Evolutionary conservation across 2,888 invertebrate genomes (phyloP), one percentile per base, ranked within the genome.

Genomic region (Drosophila neutralis): DNA sequence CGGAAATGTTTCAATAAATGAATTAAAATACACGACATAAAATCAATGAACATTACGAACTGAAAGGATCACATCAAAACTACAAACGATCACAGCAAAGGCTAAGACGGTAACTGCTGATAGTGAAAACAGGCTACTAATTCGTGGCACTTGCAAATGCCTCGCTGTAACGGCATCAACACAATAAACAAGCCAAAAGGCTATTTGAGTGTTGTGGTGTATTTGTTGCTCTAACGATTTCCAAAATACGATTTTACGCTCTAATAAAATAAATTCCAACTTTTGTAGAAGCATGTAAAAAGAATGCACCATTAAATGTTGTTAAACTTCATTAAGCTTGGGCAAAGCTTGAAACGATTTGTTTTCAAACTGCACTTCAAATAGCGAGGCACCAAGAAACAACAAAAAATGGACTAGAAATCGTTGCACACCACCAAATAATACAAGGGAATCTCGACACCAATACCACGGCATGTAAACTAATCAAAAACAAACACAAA

Each of bases 161-260:
- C 36, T 21, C 2, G n/a, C n/a, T 24, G 4, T 21, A 5, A 2
- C 8, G n/a, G 15, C 10, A 15, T 48, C 13, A 52, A 40, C 13
- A n/a, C 49, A 62, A 49, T 42, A 42, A 56, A 49, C 15, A 54
- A 49, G 36, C 27, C 24, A 10, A 24, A 69, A 31, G 18, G 29
- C 21, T 1, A 38, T 10, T 24, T 13, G 7, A 33, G 27, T 31
- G 27, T 36, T 48, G 33, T 7, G 53, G 31, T 51, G 53, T 29
- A n/a, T 40, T 42, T 54, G 42, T 38, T 73, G 53, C 21, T 53
- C 51, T n/a, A 48, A 62, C 56, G 21, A 64, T 63, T 62, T 67
- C 36, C 60, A 68, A 81, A 89, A 70, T 53, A 45, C 82, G 76
- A 90, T 90, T 90, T 89, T 64, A 72, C 82, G 85, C 85, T 85